Evolutionary conservation across 1,140 invertebrate genomes (phyloP), one percentile per base, ranked within the genome.

Genomic region (Agrilus planipennis): DNA sequence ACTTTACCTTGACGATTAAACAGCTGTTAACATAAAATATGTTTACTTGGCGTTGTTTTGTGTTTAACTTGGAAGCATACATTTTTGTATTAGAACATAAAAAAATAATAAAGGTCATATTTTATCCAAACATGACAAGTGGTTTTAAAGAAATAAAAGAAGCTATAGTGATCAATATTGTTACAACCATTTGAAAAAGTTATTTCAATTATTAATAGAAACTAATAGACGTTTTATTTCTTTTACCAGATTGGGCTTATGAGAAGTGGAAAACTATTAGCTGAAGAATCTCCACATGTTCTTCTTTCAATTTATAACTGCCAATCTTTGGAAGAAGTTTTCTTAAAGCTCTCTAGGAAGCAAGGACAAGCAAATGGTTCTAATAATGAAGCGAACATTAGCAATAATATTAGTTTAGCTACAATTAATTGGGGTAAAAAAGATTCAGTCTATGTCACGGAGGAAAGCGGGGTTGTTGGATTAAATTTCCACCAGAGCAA

Each of bases 401-500:
- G 77, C 19, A 84, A 83, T 51, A 86, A 86, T 55, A 82, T 81
- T 44, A 81, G 81, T 49, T 69, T 84, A 51, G 79, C 83, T 46
- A 77, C 81, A 46, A 71, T 86, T 58, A 76, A 84, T 58, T 85
- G 81, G 69, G 73, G 74, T 40, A 84, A 84, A 57, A 83, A 84
- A 53, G 81, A 84, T 47, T 79, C 82, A 6, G 79, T 86, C 3
- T 87, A 83, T 55, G 77, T 81, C 17, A 83, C 81, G 6, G 82
- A 88, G 47, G 84, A 89, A 55, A 83, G 82, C 30, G 80, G 83
- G 37, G 84, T 89, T 0, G 77, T 88, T 12, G 85, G 85, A 0
- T 70, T 90, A 2, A 86, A 87, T 63, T 89, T 89, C 69, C 81
- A 86, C 61, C 84, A 89, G 64, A 87, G 83, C 60, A 88, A 89